Base-by-base conservation (phyloP, 2,797 vertebrate genomes). In the Phalloptychus januarius region DNA sequence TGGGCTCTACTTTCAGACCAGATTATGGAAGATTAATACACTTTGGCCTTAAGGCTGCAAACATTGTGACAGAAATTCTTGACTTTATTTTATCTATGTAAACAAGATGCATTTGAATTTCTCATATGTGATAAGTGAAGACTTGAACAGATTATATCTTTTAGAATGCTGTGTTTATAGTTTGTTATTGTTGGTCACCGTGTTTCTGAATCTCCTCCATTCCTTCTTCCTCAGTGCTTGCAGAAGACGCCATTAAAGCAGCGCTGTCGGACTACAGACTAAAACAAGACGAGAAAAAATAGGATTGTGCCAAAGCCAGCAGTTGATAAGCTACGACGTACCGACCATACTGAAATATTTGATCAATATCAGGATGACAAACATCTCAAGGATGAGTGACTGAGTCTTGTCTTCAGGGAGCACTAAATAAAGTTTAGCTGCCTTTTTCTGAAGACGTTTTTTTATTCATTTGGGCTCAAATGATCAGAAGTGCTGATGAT, bases 181-280 rank as follows among this genome's bases (percentile, higher is more conserved):
- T 5, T 13, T 8, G 40, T 46, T 0, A 33, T 58, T 71, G 10
- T 38, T 72, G 25, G 18, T 70, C 5, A 54, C 46, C 28, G 4
- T 63, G 50, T 76, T 33, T 74, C 15, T 67, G 36, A 78, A 63
- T 70, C 52, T 8, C 3, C 11, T n/a, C 74, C 33, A 0, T n/a
- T 74, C 48, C 2, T 75, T 81, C 75, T 76, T 15, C 28, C 50
- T 42, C 78, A 98, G 97, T 99, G 97, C 94, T 99, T 31, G 97
- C 97, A 1, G 97, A 98, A 93, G 98, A 98, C 0, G 97, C 98
- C 1, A 98, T 99, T 89, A 97, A 95, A 91, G 97, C 97, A 0
- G 98, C 97, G 42, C 91, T 99, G 86, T 97, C 96, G 0, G 97
- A 98, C 82, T 99, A 98, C 95, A 97, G 94, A 86, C 58, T 97